Base-by-base conservation (phyloP, 2,888 invertebrate genomes). In the Ephialtes manifestator region DNA sequence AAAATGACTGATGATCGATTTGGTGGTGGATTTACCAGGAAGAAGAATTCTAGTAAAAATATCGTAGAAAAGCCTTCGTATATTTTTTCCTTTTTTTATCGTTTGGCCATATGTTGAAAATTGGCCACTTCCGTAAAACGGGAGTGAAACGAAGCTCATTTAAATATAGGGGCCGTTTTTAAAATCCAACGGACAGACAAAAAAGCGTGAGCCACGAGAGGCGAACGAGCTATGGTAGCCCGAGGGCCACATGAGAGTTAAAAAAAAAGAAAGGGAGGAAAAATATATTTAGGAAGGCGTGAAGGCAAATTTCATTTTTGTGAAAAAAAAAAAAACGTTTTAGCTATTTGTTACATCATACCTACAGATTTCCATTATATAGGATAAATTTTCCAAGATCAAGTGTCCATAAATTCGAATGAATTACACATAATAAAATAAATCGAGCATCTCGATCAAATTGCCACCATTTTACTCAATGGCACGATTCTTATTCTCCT, bases 81-180 rank as follows among this genome's bases (percentile, higher is more conserved):
- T 35, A 15, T 15, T 39, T 77, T 20, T 39, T 67, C 28, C 35
- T 24, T 79, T 86, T 87, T 87, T 77, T 82, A 85, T 87, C 83
- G 78, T 78, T 84, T 79, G 83, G 84, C 89, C 91, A 91, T 90
- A 89, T 91, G 91, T 88, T 90, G 85, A 86, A 89, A 90, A 90
- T 90, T 89, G 88, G 88, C 87, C 82, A 89, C 82, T 91, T 91
- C 90, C 90, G 90, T 89, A 87, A 88, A 89, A 88, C 77, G 82
- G 85, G 80, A 78, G 85, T 81, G 84, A 81, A 71, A 74, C 78
- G 77, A 81, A 85, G 81, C 86, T 88, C 87, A 89, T 89, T 89
- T 89, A 87, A 89, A 89, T 89, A 81, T 67, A 58, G 79, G 80
- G 77, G 65, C 39, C 76, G 31, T 76, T 83, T 68, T 81, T 51